These are phyloP conservation scores for Eptesicus fuscus DNA, from an alignment of 2,113 vertebrate species.

Conservation along the genomic window DNA sequence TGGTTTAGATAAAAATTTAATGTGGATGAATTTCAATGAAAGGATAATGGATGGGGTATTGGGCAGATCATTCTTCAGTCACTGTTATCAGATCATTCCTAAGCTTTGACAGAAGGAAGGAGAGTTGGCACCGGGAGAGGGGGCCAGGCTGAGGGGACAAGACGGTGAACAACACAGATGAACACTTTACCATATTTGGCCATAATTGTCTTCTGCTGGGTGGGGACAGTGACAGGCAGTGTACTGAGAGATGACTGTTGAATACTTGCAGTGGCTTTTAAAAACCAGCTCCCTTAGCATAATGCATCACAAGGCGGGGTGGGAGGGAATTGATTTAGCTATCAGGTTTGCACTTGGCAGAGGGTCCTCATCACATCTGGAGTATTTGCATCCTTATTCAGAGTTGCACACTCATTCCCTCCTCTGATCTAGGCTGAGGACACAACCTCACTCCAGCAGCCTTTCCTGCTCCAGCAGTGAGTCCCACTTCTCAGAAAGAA, in stretches of 20 bases:
- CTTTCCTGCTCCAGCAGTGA: neutral
- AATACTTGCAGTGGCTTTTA: neutral
- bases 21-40: slow-evolving; percentile 1
- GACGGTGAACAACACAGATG: neutral
- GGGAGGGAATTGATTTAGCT: neutral
- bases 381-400: neutral
- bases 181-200: neutral
- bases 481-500: neutral
- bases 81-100: neutral
- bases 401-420: neutral
- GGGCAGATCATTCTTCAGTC: neutral
- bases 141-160: neutral
- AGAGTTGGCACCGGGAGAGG: neutral
- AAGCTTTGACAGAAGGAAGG: neutral
- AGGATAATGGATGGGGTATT: neutral
- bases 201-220: neutral
- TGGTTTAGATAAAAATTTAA: slow-evolving; percentile 61
- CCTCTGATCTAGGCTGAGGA: neutral
- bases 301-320: neutral
- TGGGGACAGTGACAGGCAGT: neutral
- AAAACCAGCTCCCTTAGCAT: neutral
- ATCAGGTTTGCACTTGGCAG: neutral
- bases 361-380: neutral
- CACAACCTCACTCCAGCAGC: neutral
- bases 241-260: neutral